phyloP scores from a whole-genome alignment of 1,140 invertebrate species.

The Phthorimaea operculella region DNA sequence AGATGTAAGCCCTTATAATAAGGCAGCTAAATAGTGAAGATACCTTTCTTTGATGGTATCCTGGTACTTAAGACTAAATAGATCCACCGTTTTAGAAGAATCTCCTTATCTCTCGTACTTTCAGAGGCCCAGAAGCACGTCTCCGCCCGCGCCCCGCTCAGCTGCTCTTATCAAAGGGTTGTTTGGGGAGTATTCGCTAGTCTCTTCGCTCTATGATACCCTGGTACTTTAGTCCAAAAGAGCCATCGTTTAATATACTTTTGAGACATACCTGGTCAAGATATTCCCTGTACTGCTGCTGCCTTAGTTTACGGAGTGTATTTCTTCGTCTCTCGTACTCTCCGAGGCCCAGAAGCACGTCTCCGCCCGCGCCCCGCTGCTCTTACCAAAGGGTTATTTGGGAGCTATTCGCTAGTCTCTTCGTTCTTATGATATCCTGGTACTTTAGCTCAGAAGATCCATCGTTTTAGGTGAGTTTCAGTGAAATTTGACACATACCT shows the following conservation, averaged over 20 bases:
- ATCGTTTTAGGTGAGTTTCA: too few relatives aligned
- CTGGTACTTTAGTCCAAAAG: too few relatives aligned
- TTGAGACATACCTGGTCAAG: slow-evolving; percentile 69
- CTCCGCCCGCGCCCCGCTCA: slow-evolving; percentile 52
- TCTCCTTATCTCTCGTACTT: slow-evolving; percentile 69
- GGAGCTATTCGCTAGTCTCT: slow-evolving; percentile 65
- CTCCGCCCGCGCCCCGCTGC: slow-evolving; percentile 52
- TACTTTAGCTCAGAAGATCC: too few relatives aligned
- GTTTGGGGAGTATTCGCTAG: slow-evolving; percentile 70
- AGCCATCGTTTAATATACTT: too few relatives aligned
- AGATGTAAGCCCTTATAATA: too few relatives aligned
- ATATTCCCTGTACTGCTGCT: slow-evolving; percentile 67
- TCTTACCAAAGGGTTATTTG: slow-evolving; percentile 66
- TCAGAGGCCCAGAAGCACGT: slow-evolving; percentile 66
- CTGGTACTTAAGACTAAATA: too few relatives aligned
- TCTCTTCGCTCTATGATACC: too few relatives aligned
- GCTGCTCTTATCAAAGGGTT: slow-evolving; percentile 62
- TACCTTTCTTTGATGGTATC: too few relatives aligned
- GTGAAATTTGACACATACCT: slow-evolving; percentile 52
- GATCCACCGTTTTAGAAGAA: too few relatives aligned
- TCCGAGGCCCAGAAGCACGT: slow-evolving; percentile 66
- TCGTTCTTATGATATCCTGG: too few relatives aligned
- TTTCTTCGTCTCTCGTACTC: slow-evolving; percentile 69
- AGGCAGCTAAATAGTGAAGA: too few relatives aligned
- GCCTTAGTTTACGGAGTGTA: slow-evolving; percentile 59